Evolutionary conservation across 2,113 vertebrate genomes (phyloP), one percentile per base, ranked within the genome.

Genomic region (Melanotaenia duboulayi): DNA sequence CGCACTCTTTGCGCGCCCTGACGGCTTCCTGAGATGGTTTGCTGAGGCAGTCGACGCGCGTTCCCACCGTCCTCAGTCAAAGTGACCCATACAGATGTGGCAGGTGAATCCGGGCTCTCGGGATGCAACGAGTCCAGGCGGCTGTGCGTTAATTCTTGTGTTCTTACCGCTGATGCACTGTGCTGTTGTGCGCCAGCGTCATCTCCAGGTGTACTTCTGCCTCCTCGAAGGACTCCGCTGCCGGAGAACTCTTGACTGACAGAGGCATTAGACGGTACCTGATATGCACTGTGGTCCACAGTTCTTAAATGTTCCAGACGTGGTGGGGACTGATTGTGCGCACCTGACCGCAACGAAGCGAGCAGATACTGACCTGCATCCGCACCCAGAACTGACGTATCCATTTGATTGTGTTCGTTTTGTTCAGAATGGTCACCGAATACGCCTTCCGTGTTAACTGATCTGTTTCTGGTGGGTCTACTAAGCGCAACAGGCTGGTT

Each of bases 231-330:
- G 51, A 90, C 59, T 22, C 91, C 92, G n/a, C 74, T 86, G 61
- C 92, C 92, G 0, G 91, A 92, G 44, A 86, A 87, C 70, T 93
- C 92, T 28, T 72, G 83, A 4, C 17, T 32, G 23, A 28, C 0
- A 39, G 71, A 76, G 20, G 35, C 7, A n/a, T 89, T 89, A 5
- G 25, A 50, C 2, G 52, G 10, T 20, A n/a, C 11, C 0, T 49
- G 75, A 0, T 19, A 57, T 11, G 70, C 16, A 3, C 32, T 11
- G 22, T 23, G 0, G n/a, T 70, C 56, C 7, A 14, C 50, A 7
- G 59, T 14, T 14, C 48, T 0, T 1, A 51, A 1, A 7, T 39
- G 19, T 14, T 54, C 25, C 1, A 1, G 0, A 23, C 62, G 68
- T 51, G 4, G 32, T 11, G 24, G 32, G 51, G 70, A 13, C 46